phyloP scores from a whole-genome alignment of 2,888 invertebrate species.

The Phyllotreta striolata region DNA sequence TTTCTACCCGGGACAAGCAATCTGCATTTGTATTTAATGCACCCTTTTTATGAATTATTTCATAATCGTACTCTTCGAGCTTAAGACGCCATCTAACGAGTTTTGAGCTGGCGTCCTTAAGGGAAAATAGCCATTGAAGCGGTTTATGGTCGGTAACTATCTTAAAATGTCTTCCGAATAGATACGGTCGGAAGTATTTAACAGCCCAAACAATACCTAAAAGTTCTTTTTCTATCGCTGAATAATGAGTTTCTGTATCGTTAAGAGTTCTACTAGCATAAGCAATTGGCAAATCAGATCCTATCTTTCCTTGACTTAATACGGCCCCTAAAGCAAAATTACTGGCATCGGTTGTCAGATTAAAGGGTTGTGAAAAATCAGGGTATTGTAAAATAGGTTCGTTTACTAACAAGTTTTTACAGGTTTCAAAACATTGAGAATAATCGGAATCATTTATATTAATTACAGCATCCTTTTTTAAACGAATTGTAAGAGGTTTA shows the following conservation, averaged over 20 bases:
- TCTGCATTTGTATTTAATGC: too few relatives aligned
- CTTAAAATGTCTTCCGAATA: slow-evolving; percentile 51
- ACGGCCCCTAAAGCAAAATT: slow-evolving; percentile 48
- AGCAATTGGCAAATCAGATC: slow-evolving; percentile 48
- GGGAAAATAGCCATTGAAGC: slow-evolving; percentile 52
- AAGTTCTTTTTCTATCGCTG: slow-evolving; percentile 48
- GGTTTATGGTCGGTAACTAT: slow-evolving; percentile 58
- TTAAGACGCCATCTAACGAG: slow-evolving; percentile 54
- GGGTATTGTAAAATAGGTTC: slow-evolving; percentile 26
- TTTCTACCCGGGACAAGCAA: too few relatives aligned
- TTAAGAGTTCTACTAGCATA: slow-evolving; percentile 49
- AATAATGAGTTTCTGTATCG: slow-evolving; percentile 43
- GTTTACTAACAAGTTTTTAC: too few relatives aligned
- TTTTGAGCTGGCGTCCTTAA: slow-evolving; percentile 55
- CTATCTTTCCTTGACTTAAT: slow-evolving; percentile 44
- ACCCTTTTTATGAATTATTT: too few relatives aligned
- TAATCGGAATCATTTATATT: too few relatives aligned
- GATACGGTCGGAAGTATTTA: slow-evolving; percentile 48
- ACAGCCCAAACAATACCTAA: slow-evolving; percentile 47
- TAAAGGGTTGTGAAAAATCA: too few relatives aligned
- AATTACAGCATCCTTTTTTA: too few relatives aligned
- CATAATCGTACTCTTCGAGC: slow-evolving; percentile 52
- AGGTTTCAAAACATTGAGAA: too few relatives aligned
- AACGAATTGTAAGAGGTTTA: too few relatives aligned
- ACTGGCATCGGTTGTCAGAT: slow-evolving; percentile 51